Base-by-base conservation (phyloP, 1,140 invertebrate genomes). In the Trichogramma pretiosum region DNA sequence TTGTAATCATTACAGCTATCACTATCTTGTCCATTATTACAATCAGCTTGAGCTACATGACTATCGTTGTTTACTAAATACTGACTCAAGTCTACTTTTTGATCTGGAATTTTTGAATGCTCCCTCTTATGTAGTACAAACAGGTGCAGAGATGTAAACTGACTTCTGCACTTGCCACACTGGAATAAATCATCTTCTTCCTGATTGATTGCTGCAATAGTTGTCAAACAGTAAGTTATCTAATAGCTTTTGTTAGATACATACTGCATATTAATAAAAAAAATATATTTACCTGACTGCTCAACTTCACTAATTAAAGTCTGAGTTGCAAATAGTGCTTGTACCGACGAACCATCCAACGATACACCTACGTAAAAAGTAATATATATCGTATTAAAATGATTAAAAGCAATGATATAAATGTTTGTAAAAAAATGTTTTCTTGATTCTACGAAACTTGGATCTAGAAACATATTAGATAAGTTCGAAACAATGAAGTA, bases 131-230 rank as follows among this genome's bases (percentile, higher is more conserved):
- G 80, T 13, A 65, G 54, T 23, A 81, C 57, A 62, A 83, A 83
- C 32, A 70, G 56, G 35, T 67, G 57, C 23, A 82, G 61, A 0
- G 74, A 76, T 2, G 73, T 75, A 55, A 81, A 83, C 56, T 80
- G 76, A 51, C 74, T 78, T 58, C 81, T 81, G 58, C 81, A 83
- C 62, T 79, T 80, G 4, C 81, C 81, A 70, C 81, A 83, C 52
- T 81, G 79, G 56, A 82, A 82, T 32, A 82, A 63, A 63, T 83
- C 81, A 38, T 79, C 77, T 37, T 82, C 81, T 56, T 81, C 77
- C 54, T 68, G 68, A 58, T 67, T 63, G n/a, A 68, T 63, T 5
- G 60, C 67, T 69, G 26, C 13, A 37, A 24, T 21, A 22, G 23
- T 28, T 22, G n/a, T n/a, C n/a, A n/a, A n/a, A n/a, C n/a, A n/a